Evolutionary conservation across 92 coral and sea anemone genomes (phyloP), one percentile per base, ranked within the genome.

Genomic region (Umimayanthus kanabou): DNA sequence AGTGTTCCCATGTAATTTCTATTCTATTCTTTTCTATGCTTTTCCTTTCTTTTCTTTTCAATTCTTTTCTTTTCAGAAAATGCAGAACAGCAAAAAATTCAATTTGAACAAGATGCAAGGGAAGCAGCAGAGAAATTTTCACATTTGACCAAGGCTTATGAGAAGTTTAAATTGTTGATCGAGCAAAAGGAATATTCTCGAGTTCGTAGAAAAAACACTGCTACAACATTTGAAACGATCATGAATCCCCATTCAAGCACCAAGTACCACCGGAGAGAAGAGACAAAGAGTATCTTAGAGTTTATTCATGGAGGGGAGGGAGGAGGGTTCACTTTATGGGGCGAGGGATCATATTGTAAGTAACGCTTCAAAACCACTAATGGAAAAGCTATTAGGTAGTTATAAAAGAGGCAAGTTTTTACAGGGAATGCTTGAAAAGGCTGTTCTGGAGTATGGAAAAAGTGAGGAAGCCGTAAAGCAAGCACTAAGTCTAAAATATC

Each of bases 401-500:
- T 84, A 84, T 25, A 84, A 84, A 39, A 53, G 87, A 33, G 87
- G 87, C 9, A 82, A 37, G 40, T 82, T 33, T 67, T 66, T 82
- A 39, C 87, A 83, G 58, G 76, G 77, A 39, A n/a, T 84, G 53
- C 69, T 84, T 84, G 79, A 64, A 15, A 66, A 84, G 16, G 87
- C 57, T 39, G 79, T 66, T 23, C 3, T 22, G 47, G 77, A 67
- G 4, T 39, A 50, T 84, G 55, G 29, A 22, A 84, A 85, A 30
- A 73, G 83, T 57, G 77, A 77, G 69, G 84, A 87, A 57, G 84
- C 84, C 33, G 5, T 37, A 65, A 47, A 61, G 43, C 84, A 77
- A 73, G 89, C 89, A 53, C 29, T 86, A 42, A 80, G 81, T 64
- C 74, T 72, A 40, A 71, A 85, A 73, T 85, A 85, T 55, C 89